Conservation (phyloP, 1,140 invertebrate species). For the Carcinoscorpius rotundicauda region DNA sequence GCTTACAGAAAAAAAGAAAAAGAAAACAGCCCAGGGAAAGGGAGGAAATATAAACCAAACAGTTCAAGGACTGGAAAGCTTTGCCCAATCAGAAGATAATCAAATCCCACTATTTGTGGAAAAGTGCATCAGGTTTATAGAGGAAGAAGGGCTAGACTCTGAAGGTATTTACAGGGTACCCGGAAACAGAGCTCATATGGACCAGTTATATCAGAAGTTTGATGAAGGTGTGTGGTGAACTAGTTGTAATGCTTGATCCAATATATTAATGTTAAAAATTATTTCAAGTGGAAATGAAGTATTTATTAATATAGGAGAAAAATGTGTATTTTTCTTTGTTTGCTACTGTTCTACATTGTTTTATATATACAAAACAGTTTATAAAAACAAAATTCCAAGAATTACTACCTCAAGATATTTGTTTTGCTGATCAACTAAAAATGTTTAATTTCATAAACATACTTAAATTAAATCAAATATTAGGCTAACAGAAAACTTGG, state of each 20-base stretch:
- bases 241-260: no score
- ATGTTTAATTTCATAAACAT: no score
- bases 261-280: no score
- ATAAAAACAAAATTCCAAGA: no score
- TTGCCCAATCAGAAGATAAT: constrained; percentile 62
- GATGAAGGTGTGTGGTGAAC: constrained; percentile 54
- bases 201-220: constrained; percentile 78
- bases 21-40: constrained; percentile 49
- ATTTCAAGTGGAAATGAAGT: background rate
- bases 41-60: constrained; percentile 34
- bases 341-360: no score
- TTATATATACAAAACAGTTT: no score
- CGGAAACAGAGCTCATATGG: constrained; percentile 89
- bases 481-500: no score
- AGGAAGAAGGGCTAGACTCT: constrained; percentile 68
- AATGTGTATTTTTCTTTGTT: background rate
- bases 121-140: constrained; percentile 88
- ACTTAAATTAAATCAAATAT: no score
- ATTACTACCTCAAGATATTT: no score
- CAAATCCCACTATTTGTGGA: constrained; percentile 82
- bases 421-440: no score
- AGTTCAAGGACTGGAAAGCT: constrained; percentile 43
- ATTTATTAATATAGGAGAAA: constrained; percentile 8
- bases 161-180: constrained; percentile 90
- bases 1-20: constrained; percentile 48